A percentile compares a stretch with the other conserved stretches of the same genome.
Evolutionary conservation across 2,888 invertebrate genomes (phyloP).

Genomic region (Carterocephalus palaemon): DNA sequence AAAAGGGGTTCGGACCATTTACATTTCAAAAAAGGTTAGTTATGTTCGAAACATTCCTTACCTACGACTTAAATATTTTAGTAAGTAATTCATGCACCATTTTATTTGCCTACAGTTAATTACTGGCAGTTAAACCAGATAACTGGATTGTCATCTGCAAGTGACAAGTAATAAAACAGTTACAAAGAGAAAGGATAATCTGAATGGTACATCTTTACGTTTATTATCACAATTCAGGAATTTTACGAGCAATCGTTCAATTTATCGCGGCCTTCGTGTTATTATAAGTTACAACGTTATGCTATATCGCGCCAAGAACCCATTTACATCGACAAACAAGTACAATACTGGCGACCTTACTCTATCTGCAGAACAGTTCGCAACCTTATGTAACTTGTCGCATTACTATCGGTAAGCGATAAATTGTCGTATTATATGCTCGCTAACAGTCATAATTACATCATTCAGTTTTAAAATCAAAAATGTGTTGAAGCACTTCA

Average conservation of each 20-base stretch:
- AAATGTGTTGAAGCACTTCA: no score
- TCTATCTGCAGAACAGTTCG: slow-evolving; percentile 49
- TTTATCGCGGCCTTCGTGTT: slow-evolving; percentile 16
- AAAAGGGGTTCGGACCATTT: no score
- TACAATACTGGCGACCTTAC: slow-evolving; percentile 42
- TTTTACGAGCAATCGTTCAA: slow-evolving; percentile 19
- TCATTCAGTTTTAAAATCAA: no score
- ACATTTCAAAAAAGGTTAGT: no score
- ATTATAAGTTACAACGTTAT: slow-evolving; percentile 39
- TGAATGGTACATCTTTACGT: slow-evolving; percentile 1
- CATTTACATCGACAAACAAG: slow-evolving; percentile 43
- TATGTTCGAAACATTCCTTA: no score
- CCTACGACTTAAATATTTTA: no score
- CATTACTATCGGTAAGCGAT: neutral
- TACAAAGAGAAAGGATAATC: neutral
- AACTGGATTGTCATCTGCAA: no score
- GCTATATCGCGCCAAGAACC: slow-evolving; percentile 21
- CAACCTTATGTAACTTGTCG: slow-evolving; percentile 38
- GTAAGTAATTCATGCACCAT: no score
- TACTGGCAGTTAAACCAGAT: no score
- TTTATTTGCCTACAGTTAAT: no score
- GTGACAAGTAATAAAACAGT: neutral
- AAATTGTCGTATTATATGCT: no score
- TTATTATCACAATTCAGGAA: slow-evolving; percentile 11
- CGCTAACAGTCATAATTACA: no score